Base-by-base conservation (phyloP, 2,888 invertebrate genomes). In the Eilema sororculum region DNA sequence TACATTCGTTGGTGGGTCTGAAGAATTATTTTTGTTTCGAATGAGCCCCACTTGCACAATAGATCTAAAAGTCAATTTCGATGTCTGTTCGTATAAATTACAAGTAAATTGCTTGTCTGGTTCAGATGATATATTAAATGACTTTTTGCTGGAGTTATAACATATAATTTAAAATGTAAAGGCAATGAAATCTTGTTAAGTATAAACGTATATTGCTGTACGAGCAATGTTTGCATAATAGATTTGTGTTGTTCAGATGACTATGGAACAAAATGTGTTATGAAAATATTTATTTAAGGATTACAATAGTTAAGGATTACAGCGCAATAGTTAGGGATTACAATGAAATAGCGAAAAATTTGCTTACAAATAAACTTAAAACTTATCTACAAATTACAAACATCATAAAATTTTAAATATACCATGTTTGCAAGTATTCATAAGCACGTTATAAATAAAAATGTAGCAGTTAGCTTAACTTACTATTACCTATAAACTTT, bases 31-130 rank as follows among this genome's bases (percentile, higher is more conserved):
- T 74, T 65, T 52, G 9, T 73, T 70, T 71, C 69, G 71, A 79
- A 79, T 81, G 82, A 68, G 62, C 81, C 79, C 82, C 82, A 41
- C 59, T 70, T 52, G 72, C 25, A 60, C 73, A 46, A 79, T 79
- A 79, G 71, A 81, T 79, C 82, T 77, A 67, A 77, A 71, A 81
- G 73, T 71, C 71, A 73, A 75, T 81, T 79, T 71, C 71, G 70
- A 77, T 67, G 72, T 79, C 74, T 70, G 72, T 77, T 67, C 59
- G 60, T 69, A 79, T 80, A 81, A 79, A 79, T 81, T 74, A 77
- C 69, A 79, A 67, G 62, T 61, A 71, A 72, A 73, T 79, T 78
- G 67, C 72, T 79, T 70, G 52, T 52, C 52, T 52, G 52, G 52
- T 9, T 52, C 9, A 52, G 20, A 52, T 52, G 52, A 52, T n/a